Base-by-base conservation (phyloP, 2,888 invertebrate species). In the Gastracanthus pulcherrimus region DNA sequence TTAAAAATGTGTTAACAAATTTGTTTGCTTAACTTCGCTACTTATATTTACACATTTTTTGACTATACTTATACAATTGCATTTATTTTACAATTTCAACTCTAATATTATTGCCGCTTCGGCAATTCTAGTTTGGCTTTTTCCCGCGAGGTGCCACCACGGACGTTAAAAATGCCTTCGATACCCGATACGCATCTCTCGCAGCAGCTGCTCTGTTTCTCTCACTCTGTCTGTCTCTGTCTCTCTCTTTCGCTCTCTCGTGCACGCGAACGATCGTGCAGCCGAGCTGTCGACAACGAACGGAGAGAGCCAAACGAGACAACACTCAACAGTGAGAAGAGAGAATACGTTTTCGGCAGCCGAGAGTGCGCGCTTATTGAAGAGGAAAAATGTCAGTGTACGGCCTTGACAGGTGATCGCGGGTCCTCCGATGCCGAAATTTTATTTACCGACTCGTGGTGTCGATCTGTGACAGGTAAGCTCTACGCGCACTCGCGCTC, bases 341-440 rank as follows among this genome's bases (percentile, higher is more conserved):
- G 23, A 11, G 23, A 55, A 26, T 55, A n/a, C 55, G 11, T 55
- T 55, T 26, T 29, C 19, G 31, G 19, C 38, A 38, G 60, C 34
- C 16, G 16, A n/a, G 55, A 38, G 29, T 26, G 74, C 83, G 84
- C 78, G 81, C 78, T 76, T 70, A 82, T 79, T 64, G 29, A 58
- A 41, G 58, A n/a, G n/a, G n/a, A 82, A 88, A 89, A 88, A 90
- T 90, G 90, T 87, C 86, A 86, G 84, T 82, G 83, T 87, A 84
- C 84, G 82, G 83, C 84, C 80, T 82, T 58, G 84, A 87, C 84
- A 89, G 89, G 84, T 90, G 90, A 91, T 89, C 84, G 76, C 79
- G 78, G 78, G 13, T 36, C 6, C 36, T 23, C 55, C 31, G 48
- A 77, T 51, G 72, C 29, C 60, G 72, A 19, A 45, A 16, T 9